Percentiles rank a stretch among this genome's conserved stretches.
Conservation (phyloP, 2,888 invertebrate species). For the Euproctis similis region DNA sequence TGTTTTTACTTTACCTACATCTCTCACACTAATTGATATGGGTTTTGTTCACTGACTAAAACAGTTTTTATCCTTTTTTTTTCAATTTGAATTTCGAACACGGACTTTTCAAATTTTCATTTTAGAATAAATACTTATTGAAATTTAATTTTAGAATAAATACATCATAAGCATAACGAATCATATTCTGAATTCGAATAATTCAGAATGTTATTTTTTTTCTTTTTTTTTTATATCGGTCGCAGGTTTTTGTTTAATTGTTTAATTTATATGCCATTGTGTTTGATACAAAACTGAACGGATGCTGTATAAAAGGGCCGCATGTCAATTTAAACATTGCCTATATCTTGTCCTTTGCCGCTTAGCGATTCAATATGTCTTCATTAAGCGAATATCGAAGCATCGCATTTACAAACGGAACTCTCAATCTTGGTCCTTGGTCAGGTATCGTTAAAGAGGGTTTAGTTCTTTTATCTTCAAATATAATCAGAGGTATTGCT, state of each 20-base stretch:
- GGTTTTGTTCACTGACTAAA: too few relatives aligned
- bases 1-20: constrained; percentile 48
- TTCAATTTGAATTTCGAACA: too few relatives aligned
- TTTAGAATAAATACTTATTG: too few relatives aligned
- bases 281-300: constrained; percentile 33
- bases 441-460: constrained; percentile 53
- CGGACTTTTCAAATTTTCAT: too few relatives aligned
- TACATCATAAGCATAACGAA: too few relatives aligned
- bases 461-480: too few relatives aligned
- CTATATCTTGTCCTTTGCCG: constrained; percentile 65
- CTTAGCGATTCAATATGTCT: constrained; percentile 74
- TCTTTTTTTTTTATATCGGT: too few relatives aligned
- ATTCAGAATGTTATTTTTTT: too few relatives aligned
- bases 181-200: too few relatives aligned
- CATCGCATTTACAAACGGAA: constrained; percentile 63
- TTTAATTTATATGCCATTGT: constrained; percentile 30
- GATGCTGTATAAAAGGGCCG: constrained; percentile 55
- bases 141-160: too few relatives aligned
- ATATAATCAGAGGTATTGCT: too few relatives aligned
- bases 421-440: constrained; percentile 66
- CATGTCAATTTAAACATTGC: constrained; percentile 70
- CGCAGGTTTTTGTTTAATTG: constrained; percentile 20
- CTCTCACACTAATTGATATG: constrained; percentile 62
- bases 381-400: constrained; percentile 72
- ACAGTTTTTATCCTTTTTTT: too few relatives aligned